Base-by-base conservation (phyloP, 2,113 vertebrate species). In the Pitta sordida region DNA sequence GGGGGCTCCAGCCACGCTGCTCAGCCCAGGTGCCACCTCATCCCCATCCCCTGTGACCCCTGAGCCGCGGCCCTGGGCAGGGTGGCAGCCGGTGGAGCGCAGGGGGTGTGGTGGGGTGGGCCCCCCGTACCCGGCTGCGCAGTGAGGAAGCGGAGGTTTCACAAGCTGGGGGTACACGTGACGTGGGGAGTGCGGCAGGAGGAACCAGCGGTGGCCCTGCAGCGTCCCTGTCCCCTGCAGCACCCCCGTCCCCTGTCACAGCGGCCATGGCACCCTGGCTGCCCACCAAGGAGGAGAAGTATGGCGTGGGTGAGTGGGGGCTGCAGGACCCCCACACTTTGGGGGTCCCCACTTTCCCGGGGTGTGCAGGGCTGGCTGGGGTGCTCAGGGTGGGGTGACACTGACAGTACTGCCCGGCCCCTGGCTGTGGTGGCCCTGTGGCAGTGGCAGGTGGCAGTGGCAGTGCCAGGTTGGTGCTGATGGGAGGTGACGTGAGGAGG, bases 261-360 rank as follows among this genome's bases (percentile, higher is more conserved):
- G 68, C 7, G 3, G 70, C 80, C 77, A 96, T 96, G 96, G 89
- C 88, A 13, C 95, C 91, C 2, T 96, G 96, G 96, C 49, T 91
- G 68, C 94, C 94, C 81, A 93, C 86, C 89, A 96, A 90, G 94
- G 83, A 94, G 60, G 88, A 93, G 80, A 96, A 96, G 24, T 89
- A 69, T 8, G 96, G 96, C 0, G 95, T 96, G 52, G 96, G 96
- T 96, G 81, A 94, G 96, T 94, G 81, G 3, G 51, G n/a, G 24
- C 67, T 41, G 64, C 0, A 2, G 37, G 20, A 1, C 2, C 53
- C 0, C 1, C 13, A 13, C 17, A 1, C 67, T 2, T 2, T 2
- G 5, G 43, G 53, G 34, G 21, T 34, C 30, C 43, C 20, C 0
- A 7, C 36, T 55, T 1, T 0, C 15, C 1, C 2, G 8, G 26